phyloP scores from a whole-genome alignment of 2,888 invertebrate genomes.

The Apodemia zela region DNA sequence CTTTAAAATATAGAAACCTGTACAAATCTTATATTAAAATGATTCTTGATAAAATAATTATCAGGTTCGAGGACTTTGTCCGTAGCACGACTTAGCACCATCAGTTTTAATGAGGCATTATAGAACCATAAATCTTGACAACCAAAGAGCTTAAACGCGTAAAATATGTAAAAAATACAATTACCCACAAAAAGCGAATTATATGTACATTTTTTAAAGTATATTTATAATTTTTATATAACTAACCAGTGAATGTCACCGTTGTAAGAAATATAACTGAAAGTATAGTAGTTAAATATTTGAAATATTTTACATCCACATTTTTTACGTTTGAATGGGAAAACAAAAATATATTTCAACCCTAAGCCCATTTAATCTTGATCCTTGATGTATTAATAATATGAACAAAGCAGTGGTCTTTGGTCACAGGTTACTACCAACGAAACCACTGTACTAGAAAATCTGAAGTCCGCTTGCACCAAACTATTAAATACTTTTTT shows the following conservation, averaged over 20 bases:
- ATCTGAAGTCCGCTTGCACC: neutral
- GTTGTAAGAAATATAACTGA: neutral
- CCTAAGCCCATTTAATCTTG: neutral
- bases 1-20: slow-evolving; percentile 43
- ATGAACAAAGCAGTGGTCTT: slow-evolving; percentile 2
- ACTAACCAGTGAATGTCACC: neutral
- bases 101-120: slow-evolving; percentile 41
- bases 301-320: too few relatives aligned
- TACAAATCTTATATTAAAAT: slow-evolving; percentile 56
- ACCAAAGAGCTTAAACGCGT: slow-evolving; percentile 5
- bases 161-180: neutral
- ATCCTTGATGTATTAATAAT: neutral
- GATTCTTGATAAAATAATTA: slow-evolving; percentile 18
- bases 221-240: neutral
- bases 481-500: slow-evolving; percentile 6
- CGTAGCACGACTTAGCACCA: slow-evolving; percentile 77
- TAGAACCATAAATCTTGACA: slow-evolving; percentile 33
- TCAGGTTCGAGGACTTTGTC: slow-evolving; percentile 68
- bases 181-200: slow-evolving; percentile 7
- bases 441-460: neutral
- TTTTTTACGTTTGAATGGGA: neutral
- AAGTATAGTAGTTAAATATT: neutral
- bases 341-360: neutral
- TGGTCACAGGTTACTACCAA: neutral
- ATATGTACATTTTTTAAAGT: neutral